A percentile compares a stretch with the other conserved stretches of the same genome.
These are phyloP conservation scores for Flexamia atlantica DNA, from an alignment of 2,888 invertebrate species.

Conservation along the genomic window DNA sequence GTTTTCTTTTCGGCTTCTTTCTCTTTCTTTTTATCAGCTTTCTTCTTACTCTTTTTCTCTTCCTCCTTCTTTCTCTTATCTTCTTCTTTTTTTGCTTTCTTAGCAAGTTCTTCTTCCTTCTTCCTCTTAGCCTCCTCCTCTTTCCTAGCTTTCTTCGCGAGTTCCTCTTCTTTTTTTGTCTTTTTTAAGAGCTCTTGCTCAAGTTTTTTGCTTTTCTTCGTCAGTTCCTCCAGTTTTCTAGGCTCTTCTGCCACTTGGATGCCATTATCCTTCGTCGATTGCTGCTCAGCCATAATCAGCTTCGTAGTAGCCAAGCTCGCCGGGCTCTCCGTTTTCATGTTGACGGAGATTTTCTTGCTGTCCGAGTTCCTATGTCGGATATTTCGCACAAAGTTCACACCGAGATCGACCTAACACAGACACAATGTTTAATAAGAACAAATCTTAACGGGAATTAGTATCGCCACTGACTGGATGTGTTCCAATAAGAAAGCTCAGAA, in stretches of 20 bases:
- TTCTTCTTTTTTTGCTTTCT: constrained; percentile 27
- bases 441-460: background rate
- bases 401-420: constrained; percentile 38
- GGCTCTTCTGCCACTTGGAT: constrained; percentile 35
- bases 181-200: constrained; percentile 40
- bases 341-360: background rate
- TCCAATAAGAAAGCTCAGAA: background rate
- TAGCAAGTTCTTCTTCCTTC: constrained; percentile 56
- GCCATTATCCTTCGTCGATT: constrained; percentile 29
- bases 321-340: constrained; percentile 61
- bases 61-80: constrained; percentile 21
- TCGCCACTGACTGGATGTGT: constrained; percentile 37
- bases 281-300: constrained; percentile 60
- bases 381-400: constrained; percentile 52
- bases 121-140: constrained; percentile 47
- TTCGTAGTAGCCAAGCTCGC: constrained; percentile 58
- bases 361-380: constrained; percentile 36
- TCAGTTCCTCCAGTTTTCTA: constrained; percentile 38
- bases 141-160: constrained; percentile 22
- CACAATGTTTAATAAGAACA: background rate
- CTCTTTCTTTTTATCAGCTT: constrained; percentile 14
- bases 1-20: constrained; percentile 25
- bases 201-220: constrained; percentile 48
- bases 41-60: constrained; percentile 34
- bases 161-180: constrained; percentile 52